A percentile compares a stretch with the other conserved stretches of the same genome.
Evolutionary conservation across 2,113 vertebrate species (phyloP).

Genomic region (Macroglossus sobrinus): DNA sequence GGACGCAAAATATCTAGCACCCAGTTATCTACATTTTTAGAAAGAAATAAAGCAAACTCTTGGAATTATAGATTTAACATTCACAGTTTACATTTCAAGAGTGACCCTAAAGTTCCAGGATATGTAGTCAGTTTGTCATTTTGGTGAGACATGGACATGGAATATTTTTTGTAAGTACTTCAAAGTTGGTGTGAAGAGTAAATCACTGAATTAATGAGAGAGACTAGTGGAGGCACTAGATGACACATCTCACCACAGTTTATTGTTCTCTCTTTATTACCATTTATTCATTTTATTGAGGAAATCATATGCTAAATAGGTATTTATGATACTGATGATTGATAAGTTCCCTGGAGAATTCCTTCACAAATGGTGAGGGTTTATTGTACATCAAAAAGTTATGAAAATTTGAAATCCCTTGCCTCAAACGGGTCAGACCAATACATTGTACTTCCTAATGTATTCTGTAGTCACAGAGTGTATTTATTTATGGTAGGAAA

Average conservation of each 20-base stretch:
- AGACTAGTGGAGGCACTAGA: background rate
- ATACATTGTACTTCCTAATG: background rate
- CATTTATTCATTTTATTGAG: background rate
- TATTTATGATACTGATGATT: background rate
- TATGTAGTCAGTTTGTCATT: background rate
- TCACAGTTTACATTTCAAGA: background rate
- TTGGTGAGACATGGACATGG: background rate
- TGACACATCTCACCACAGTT: background rate
- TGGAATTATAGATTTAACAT: background rate
- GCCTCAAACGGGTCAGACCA: background rate
- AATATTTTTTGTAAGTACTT: background rate
- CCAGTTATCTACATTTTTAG: background rate
- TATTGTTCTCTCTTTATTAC: conserved; percentile 4
- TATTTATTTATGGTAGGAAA: background rate
- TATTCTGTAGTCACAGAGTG: background rate
- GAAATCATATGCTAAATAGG: conserved; percentile 4
- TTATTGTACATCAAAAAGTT: conserved; percentile 4
- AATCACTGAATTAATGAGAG: background rate
- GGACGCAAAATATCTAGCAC: background rate
- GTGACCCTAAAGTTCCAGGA: background rate
- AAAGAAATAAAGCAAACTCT: background rate
- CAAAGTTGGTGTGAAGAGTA: background rate
- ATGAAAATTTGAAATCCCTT: conserved; percentile 44
- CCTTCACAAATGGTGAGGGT: background rate
- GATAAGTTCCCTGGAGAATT: conserved; percentile 11